Evolutionary conservation across 2,888 invertebrate species (phyloP), one percentile per base, ranked within the genome.

Genomic region (Lagria hirta): DNA sequence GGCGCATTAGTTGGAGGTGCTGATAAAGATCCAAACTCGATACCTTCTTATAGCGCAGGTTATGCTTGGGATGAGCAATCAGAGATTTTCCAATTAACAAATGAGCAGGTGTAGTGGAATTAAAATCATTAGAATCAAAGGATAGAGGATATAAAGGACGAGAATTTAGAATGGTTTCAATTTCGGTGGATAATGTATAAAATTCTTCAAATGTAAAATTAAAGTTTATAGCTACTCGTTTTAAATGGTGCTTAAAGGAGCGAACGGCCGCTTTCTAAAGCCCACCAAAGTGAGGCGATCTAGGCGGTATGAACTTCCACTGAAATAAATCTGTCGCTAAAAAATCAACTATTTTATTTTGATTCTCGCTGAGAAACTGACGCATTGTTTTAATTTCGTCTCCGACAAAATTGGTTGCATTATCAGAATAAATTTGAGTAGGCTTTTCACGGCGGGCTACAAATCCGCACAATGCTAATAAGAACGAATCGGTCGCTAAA

Each of bases 261-360:
- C 59, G 62, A 4, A 66, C 54, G 5, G 51, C 59, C 1, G 61
- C 55, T 33, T 68, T 66, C 64, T 63, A 64, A 6, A 66, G 27
- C 5, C 65, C 66, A 4, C 65, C 64, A 33, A 58, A 60, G 32
- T 61, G 53, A 1, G 64, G 64, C 1, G 60, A 48, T 13, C 29
- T 12, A 2, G 65, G 52, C 3, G 62, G 62, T 32, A 58, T 64
- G 41, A 65, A 68, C 12, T 57, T 41, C 66, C 65, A 66, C 5
- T 37, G 14, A 12, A 51, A 45, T 8, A 27, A 43, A 2, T 46
- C 34, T 5, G 13, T 17, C 16, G 34, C 13, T n/a, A 21, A 14
- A 4, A 29, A 15, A 8, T 17, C 6, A 13, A 15, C 16, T 16
- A 38, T 27, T 1, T 10, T 26, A 12, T 14, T 7, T 4, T 21